Conservation (phyloP, 1,140 invertebrate species). For the Popillia japonica region DNA sequence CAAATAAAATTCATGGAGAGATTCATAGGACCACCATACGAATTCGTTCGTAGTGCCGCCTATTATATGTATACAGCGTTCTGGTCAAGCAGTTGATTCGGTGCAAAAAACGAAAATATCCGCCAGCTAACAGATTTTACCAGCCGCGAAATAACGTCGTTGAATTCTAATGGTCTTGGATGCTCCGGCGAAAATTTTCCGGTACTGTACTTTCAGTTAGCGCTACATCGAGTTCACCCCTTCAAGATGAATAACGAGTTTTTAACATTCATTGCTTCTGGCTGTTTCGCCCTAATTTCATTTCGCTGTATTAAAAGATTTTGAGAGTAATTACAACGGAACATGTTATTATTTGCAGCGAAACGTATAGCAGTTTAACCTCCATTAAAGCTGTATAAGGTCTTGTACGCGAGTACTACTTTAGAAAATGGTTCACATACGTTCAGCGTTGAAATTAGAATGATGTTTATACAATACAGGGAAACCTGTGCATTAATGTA, state of each 20-base stretch:
- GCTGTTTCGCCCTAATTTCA: constrained; percentile 29
- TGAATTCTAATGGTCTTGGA: background rate
- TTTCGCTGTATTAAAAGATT: constrained; percentile 27
- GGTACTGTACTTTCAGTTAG: background rate
- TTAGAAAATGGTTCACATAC: background rate
- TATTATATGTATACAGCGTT: too few relatives aligned
- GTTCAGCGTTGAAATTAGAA: too few relatives aligned
- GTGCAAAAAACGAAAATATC: background rate
- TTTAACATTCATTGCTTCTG: constrained; percentile 21
- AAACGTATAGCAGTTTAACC: background rate
- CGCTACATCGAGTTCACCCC: constrained; percentile 2
- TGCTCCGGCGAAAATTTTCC: background rate
- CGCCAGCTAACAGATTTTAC: background rate
- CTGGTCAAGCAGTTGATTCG: background rate
- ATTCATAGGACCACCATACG: too few relatives aligned
- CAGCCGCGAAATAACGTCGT: constrained; percentile 1
- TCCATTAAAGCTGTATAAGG: background rate
- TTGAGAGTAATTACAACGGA: constrained; percentile 19
- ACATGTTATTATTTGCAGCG: constrained; percentile 19
- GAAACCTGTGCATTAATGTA: too few relatives aligned
- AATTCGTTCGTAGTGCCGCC: too few relatives aligned
- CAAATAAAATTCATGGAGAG: too few relatives aligned
- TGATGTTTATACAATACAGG: too few relatives aligned
- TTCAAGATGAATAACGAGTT: constrained; percentile 31
- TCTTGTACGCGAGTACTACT: background rate